These are phyloP conservation scores for Torymus tubicola DNA, from an alignment of 2,888 invertebrate genomes.

Conservation along the genomic window DNA sequence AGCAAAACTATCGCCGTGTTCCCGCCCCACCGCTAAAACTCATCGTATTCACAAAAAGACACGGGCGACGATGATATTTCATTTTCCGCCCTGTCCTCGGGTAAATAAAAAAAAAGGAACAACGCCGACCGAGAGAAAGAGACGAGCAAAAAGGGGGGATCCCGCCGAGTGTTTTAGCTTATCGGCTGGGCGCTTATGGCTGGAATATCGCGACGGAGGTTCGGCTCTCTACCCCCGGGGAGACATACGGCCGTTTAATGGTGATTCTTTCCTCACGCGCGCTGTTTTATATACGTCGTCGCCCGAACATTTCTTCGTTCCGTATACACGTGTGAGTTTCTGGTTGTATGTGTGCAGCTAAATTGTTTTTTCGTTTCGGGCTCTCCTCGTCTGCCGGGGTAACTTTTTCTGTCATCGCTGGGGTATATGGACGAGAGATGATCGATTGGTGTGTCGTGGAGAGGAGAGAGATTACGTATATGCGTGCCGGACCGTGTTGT, in stretches of 20 bases:
- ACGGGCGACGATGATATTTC: constrained; percentile 65
- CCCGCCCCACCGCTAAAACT: constrained; percentile 11
- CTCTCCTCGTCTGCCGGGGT: not conserved
- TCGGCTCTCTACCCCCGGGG: constrained; percentile 62
- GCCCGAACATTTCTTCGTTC: constrained; percentile 38
- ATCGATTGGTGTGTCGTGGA: constrained; percentile 37
- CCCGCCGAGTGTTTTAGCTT: constrained; percentile 72
- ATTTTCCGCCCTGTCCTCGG: constrained; percentile 59
- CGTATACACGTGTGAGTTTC: not conserved
- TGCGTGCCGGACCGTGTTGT: not conserved
- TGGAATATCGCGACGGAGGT: constrained; percentile 44
- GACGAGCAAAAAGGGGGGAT: constrained; percentile 20
- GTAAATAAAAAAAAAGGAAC: constrained; percentile 57
- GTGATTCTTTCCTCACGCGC: constrained; percentile 70
- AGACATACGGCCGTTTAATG: constrained; percentile 72
- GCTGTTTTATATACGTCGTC: constrained; percentile 65
- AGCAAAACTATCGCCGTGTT: not conserved
- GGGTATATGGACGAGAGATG: constrained; percentile 14
- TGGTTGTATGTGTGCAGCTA: constrained; percentile 4
- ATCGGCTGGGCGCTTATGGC: constrained; percentile 63
- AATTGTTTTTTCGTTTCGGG: constrained; percentile 35
- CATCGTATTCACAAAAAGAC: constrained; percentile 41
- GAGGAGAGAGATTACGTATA: constrained; percentile 13
- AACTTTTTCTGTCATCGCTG: too few relatives aligned
- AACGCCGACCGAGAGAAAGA: constrained; percentile 12